These are phyloP conservation scores for Ambastaia sidthimunki DNA, from an alignment of 2,797 vertebrate genomes.

Conservation along the genomic window DNA sequence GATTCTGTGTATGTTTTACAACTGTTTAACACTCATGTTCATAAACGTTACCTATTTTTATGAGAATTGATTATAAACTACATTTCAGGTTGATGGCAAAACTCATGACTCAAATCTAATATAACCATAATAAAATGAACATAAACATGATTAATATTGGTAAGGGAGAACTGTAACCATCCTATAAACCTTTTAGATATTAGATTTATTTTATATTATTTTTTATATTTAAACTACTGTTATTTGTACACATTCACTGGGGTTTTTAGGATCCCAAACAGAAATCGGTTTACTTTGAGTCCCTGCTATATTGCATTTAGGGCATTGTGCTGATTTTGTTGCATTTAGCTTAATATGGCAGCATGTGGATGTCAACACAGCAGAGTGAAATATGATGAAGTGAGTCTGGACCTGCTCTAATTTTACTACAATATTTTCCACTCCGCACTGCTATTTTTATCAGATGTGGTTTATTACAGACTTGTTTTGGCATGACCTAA, in stretches of 20 bases:
- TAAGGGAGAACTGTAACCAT: too few relatives aligned
- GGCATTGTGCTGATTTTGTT: neutral
- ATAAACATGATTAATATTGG: too few relatives aligned
- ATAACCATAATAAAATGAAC: too few relatives aligned
- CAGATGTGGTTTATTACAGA: constrained; percentile 33
- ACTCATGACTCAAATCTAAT: too few relatives aligned
- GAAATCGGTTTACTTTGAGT: neutral
- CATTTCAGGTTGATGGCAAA: neutral
- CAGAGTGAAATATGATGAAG: constrained; percentile 28
- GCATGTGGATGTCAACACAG: neutral
- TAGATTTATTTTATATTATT: too few relatives aligned
- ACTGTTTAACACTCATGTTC: neutral
- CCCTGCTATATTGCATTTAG: neutral
- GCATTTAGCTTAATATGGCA: neutral
- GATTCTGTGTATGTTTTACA: constrained; percentile 13
- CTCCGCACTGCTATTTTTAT: constrained; percentile 46
- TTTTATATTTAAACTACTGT: neutral
- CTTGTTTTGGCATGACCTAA: constrained; percentile 48
- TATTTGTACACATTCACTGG: neutral
- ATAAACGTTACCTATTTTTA: neutral
- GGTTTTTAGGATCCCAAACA: too few relatives aligned
- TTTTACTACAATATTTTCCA: constrained; percentile 49
- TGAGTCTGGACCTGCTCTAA: constrained; percentile 27
- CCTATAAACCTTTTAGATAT: neutral
- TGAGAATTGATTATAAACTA: neutral